Base-by-base conservation (phyloP, 2,113 vertebrate species). In the Cranoglanis bouderius region DNA sequence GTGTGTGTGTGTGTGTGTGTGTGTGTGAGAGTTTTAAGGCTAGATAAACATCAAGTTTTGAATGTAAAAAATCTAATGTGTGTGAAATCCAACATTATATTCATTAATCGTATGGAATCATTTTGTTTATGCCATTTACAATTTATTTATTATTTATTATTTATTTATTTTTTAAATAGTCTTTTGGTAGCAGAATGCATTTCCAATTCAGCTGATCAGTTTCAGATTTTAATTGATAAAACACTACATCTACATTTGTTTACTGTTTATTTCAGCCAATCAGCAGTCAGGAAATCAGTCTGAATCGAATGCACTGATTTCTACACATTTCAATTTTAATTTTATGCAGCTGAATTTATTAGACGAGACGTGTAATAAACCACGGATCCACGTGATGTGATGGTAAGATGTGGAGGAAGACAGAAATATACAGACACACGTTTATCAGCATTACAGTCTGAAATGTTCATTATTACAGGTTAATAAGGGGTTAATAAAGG, bases 1-100 rank as follows among this genome's bases (percentile, higher is more conserved):
- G 16, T 57, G 85, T 86, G 85, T 86, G 65, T 70, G 35, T 72
- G 46, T 35, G 85, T 53, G 46, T 51, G 57, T 32, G 70, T 67
- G 85, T 86, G 51, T 26, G 24, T 63, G 38, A 35, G 65, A 18
- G 51, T 43, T 29, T 86, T 43, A 86, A 75, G 70, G 70, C 32
- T 4, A 24, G 35, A 21, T 19, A 67, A 67, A 67, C 3, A 32
- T 4, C 26, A 4, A 65, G 61, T 65, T 0, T 0, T 29, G 26
- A 65, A 65, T 65, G 12, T n/a, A 2, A 65, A 29, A 9, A 67
- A 67, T 67, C 0, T 67, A 32, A 67, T 32, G 9, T 32, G 59
- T 63, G 24, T 63, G 59, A 29, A 63, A 63, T 63, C 8, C 5
- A 29, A 29, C 26, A 26, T 16, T 67, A 67, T 67, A 32, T 67